A percentile compares a stretch with the other conserved stretches of the same genome.
Conservation (phyloP, 2,113 vertebrate genomes). For the Corythoichthys haematopterus region DNA sequence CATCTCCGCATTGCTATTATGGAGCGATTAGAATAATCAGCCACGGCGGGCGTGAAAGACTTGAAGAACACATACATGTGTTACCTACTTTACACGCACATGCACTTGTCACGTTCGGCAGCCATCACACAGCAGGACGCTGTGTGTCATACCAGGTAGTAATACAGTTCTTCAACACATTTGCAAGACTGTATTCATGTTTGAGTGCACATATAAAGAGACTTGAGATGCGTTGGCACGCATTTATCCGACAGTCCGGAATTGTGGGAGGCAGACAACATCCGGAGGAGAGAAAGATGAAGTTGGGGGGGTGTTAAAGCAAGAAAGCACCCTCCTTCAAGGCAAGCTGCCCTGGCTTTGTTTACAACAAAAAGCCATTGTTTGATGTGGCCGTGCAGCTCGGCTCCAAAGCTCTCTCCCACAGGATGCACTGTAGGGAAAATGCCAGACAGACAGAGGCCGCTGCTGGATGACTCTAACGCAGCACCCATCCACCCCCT, state of each 20-base stretch:
- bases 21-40: conserved; percentile 1
- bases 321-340: conserved; percentile 48
- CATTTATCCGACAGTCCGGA: conserved; percentile 66
- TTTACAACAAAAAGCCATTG: conserved; percentile 80
- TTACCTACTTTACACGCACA: conserved; percentile 28
- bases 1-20: background rate
- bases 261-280: conserved; percentile 56
- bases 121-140: conserved; percentile 49
- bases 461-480: conserved; percentile 67
- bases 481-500: background rate
- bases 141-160: conserved; percentile 29
- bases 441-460: conserved; percentile 74
- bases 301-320: conserved; percentile 11
- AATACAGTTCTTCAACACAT: conserved; percentile 41
- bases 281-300: conserved; percentile 33
- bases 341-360: conserved; percentile 77
- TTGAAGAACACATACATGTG: conserved; percentile 23
- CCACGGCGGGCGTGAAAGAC: conserved; percentile 3
- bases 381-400: conserved; percentile 73
- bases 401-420: conserved; percentile 72
- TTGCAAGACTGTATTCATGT: conserved; percentile 45
- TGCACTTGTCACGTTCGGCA: conserved; percentile 21
- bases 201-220: conserved; percentile 59
- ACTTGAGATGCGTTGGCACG: conserved; percentile 45
- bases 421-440: conserved; percentile 76